phyloP scores from a whole-genome alignment of 1,140 invertebrate species.

The Panagrolaimus sp. region DNA sequence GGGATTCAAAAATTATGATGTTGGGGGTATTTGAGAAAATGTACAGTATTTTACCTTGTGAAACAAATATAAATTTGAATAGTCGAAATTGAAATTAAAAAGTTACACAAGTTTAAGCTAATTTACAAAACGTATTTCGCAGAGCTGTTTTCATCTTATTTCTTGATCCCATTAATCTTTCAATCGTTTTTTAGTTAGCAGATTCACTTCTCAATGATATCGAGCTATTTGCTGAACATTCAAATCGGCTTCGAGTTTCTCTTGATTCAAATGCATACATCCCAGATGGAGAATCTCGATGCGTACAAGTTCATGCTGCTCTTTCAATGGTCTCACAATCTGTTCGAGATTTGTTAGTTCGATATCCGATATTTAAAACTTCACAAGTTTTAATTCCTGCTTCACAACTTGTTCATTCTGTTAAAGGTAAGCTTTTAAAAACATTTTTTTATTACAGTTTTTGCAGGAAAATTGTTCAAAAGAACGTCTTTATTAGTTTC shows the following conservation, averaged over 20 bases:
- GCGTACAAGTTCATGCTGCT: slow-evolving; percentile 52
- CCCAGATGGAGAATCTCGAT: slow-evolving; percentile 45
- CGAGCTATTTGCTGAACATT: slow-evolving; percentile 47
- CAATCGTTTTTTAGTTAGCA: too few relatives aligned
- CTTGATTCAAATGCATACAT: slow-evolving; percentile 38
- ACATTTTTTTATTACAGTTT: background rate
- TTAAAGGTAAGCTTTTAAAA: slow-evolving; percentile 33
- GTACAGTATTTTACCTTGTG: too few relatives aligned
- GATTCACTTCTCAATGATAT: slow-evolving; percentile 46
- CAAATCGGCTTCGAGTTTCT: slow-evolving; percentile 40
- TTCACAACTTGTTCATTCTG: slow-evolving; percentile 50
- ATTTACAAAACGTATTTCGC: too few relatives aligned
- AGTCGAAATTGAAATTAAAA: too few relatives aligned
- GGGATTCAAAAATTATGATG: too few relatives aligned
- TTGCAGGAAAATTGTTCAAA: too few relatives aligned
- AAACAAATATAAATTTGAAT: too few relatives aligned
- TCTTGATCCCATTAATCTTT: too few relatives aligned
- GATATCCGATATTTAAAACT: slow-evolving; percentile 52
- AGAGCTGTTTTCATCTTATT: too few relatives aligned
- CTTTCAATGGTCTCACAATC: slow-evolving; percentile 52
- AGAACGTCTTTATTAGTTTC: too few relatives aligned
- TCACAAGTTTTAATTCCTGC: slow-evolving; percentile 48
- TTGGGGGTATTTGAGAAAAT: too few relatives aligned
- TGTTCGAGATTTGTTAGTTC: slow-evolving; percentile 46
- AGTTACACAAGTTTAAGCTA: too few relatives aligned